phyloP scores from a whole-genome alignment of 1,140 invertebrate genomes.

The Augochlora pura region DNA sequence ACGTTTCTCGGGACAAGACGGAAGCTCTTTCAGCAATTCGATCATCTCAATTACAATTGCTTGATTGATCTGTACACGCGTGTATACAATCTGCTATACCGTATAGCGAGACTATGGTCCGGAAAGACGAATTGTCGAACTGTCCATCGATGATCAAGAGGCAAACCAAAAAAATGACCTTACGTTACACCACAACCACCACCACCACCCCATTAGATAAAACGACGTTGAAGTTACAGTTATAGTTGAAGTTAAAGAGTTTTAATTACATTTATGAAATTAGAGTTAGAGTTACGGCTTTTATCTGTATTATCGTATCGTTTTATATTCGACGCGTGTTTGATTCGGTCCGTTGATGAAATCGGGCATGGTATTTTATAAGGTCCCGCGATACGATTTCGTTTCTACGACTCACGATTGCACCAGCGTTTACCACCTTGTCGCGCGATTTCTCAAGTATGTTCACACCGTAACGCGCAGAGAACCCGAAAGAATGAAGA shows the following conservation, averaged over 20 bases:
- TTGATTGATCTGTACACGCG: neutral
- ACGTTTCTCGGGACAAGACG: conserved; percentile 8
- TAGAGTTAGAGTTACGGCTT: neutral
- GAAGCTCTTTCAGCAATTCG: neutral
- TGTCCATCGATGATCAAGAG: neutral
- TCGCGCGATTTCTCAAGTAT: conserved; percentile 45
- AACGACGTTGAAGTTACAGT: neutral
- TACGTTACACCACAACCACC: conserved; percentile 10
- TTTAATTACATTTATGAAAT: no score
- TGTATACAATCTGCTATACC: neutral
- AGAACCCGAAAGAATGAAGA: conserved; percentile 52
- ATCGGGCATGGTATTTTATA: neutral
- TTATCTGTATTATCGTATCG: conserved; percentile 38
- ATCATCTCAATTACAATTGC: conserved; percentile 5
- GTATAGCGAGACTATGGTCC: neutral
- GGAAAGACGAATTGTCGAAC: neutral
- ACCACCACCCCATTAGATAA: conserved; percentile 9
- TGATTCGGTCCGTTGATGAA: neutral
- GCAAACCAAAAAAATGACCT: conserved; percentile 12
- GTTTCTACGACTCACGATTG: conserved; percentile 39
- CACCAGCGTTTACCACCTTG: conserved; percentile 48
- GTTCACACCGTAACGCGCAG: conserved; percentile 57
- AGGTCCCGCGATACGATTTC: conserved; percentile 23
- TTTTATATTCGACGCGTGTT: conserved; percentile 14
- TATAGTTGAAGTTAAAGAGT: no score